Percentiles rank a stretch among this genome's conserved stretches.
Evolutionary conservation across 2,797 vertebrate species (phyloP).

Genomic region (Silurus lanzhouensis): DNA sequence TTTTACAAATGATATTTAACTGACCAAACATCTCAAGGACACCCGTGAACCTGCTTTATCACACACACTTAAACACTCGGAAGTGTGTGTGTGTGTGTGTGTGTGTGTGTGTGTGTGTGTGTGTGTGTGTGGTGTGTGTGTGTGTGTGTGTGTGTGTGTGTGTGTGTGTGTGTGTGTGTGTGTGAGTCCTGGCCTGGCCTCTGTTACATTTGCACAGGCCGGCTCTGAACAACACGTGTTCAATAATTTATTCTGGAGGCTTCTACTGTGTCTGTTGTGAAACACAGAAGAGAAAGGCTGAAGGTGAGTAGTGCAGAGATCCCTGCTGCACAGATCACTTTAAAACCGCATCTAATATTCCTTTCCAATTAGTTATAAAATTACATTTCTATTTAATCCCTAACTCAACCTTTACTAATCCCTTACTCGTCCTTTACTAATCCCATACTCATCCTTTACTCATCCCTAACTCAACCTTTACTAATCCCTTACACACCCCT

Average conservation of each 20-base stretch:
- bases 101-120: too few relatives aligned
- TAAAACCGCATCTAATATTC: too few relatives aligned
- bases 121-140: too few relatives aligned
- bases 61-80: background rate
- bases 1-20: conserved; percentile 73
- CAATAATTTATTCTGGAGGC: conserved; percentile 43
- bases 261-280: background rate
- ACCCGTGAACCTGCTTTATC: background rate
- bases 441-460: too few relatives aligned
- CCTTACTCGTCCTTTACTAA: too few relatives aligned
- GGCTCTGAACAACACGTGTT: background rate
- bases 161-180: conserved; percentile 2
- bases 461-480: too few relatives aligned
- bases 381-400: too few relatives aligned
- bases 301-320: background rate
- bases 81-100: conserved; percentile 1
- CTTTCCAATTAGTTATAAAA: too few relatives aligned
- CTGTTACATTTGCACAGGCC: background rate
- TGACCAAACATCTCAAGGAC: conserved; percentile 54
- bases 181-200: background rate
- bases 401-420: too few relatives aligned
- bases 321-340: background rate
- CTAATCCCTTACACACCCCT: fast-evolving
- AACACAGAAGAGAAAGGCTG: background rate
- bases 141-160: background rate